A percentile compares a stretch with the other conserved stretches of the same genome.
phyloP scores from a whole-genome alignment of 2,888 invertebrate genomes.

The Lycocerus yunnanus region DNA sequence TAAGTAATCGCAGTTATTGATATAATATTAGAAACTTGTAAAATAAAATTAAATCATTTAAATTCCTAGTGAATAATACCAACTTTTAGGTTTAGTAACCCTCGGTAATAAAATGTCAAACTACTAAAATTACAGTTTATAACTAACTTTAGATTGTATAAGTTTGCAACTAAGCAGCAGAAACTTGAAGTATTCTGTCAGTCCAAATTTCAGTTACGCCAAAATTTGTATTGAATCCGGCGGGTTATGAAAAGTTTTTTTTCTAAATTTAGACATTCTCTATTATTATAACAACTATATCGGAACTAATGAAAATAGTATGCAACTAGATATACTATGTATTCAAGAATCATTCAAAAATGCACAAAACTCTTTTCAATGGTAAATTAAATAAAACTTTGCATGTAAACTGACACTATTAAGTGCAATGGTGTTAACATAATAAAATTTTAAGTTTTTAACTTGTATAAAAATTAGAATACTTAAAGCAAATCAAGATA shows the following conservation, averaged over 20 bases:
- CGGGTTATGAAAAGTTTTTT: background rate
- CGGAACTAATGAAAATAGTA: too few species aligned
- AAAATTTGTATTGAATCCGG: background rate
- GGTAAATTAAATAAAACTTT: too few species aligned
- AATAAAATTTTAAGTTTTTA: too few species aligned
- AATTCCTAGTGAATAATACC: background rate
- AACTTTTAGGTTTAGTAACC: background rate
- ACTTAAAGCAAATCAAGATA: too few species aligned
- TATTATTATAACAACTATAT: background rate
- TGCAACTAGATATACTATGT: too few species aligned
- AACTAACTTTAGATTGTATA: background rate
- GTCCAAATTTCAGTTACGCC: background rate
- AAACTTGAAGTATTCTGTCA: background rate
- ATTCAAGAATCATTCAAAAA: too few species aligned
- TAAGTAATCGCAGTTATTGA: background rate
- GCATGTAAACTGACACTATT: too few species aligned
- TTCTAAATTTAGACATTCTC: background rate
- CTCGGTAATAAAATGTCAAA: background rate
- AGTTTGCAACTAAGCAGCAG: background rate
- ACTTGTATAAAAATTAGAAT: too few species aligned
- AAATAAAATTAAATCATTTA: background rate
- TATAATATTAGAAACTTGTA: background rate
- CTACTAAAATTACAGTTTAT: background rate
- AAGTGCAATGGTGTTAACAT: too few species aligned
- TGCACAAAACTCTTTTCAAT: too few species aligned